These are phyloP conservation scores for Megalops cyprinoides DNA, from an alignment of 2,797 vertebrate species.

Conservation along the genomic window DNA sequence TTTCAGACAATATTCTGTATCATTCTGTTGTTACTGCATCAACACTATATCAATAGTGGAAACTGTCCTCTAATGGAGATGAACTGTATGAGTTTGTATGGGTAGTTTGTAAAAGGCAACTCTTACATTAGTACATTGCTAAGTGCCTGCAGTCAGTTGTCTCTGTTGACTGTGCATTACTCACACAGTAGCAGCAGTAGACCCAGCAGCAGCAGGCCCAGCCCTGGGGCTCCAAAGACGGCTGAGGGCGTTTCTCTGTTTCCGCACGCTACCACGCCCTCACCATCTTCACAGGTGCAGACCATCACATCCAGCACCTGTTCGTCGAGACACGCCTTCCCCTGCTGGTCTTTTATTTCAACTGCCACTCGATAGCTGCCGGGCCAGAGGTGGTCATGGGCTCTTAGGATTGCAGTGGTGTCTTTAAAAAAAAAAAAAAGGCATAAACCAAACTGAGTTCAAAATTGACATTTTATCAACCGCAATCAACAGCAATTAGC, in stretches of 20 bases:
- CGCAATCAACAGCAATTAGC: too few species aligned
- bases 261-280: slow-evolving; percentile 30
- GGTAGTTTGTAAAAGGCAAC: too few species aligned
- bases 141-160: too few species aligned
- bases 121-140: too few species aligned
- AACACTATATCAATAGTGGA: too few species aligned
- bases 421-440: slow-evolving; percentile 50
- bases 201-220: slow-evolving; percentile 71
- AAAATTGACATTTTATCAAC: too few species aligned
- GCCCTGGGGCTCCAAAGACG: slow-evolving; percentile 56
- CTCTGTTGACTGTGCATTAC: slow-evolving; percentile 43
- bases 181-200: slow-evolving; percentile 76
- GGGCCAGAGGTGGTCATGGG: slow-evolving; percentile 62
- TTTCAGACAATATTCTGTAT: too few species aligned
- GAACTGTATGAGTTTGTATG: too few species aligned
- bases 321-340: slow-evolving; percentile 57
- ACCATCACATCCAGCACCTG: slow-evolving; percentile 63
- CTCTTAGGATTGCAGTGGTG: slow-evolving; percentile 65
- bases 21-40: too few species aligned
- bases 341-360: slow-evolving; percentile 69
- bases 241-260: accelerated
- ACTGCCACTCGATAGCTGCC: slow-evolving; percentile 64
- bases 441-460: too few species aligned
- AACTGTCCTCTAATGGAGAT: too few species aligned
- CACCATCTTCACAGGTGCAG: slow-evolving; percentile 59